phyloP scores from a whole-genome alignment of 2,113 vertebrate species.

The Etheostoma spectabile region DNA sequence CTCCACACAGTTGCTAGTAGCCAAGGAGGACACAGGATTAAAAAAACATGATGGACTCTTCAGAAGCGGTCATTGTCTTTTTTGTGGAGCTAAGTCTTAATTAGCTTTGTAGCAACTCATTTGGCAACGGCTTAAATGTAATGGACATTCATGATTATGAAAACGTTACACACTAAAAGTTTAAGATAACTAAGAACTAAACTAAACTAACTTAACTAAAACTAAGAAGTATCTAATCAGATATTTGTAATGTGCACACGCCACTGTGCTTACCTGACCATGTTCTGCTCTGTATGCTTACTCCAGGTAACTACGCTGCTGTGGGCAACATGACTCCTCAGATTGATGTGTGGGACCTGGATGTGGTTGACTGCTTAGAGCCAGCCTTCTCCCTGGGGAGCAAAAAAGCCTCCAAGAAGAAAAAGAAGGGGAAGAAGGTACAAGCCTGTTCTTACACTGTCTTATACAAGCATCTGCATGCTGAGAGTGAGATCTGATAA shows the following conservation, averaged over 20 bases:
- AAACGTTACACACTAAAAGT: too few species aligned
- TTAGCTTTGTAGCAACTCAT: too few species aligned
- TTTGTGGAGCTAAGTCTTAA: too few species aligned
- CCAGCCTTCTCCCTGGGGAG: constrained; percentile 93
- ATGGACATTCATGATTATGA: too few species aligned
- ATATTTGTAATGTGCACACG: neutral
- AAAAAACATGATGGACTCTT: too few species aligned
- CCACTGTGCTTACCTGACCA: neutral
- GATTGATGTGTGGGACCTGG: constrained; percentile 97
- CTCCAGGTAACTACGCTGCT: constrained; percentile 91
- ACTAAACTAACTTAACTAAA: neutral
- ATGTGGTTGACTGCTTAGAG: constrained; percentile 95
- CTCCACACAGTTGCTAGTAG: too few species aligned
- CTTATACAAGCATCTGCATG: neutral
- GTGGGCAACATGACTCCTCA: constrained; percentile 96
- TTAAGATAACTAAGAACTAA: too few species aligned
- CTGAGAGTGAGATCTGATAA: neutral
- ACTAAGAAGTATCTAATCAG: neutral
- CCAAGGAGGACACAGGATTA: too few species aligned
- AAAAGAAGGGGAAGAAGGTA: constrained; percentile 93
- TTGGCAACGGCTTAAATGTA: too few species aligned
- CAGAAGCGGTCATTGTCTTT: too few species aligned
- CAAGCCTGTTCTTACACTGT: neutral
- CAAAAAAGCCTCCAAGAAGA: constrained; percentile 91
- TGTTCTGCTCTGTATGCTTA: neutral